These are phyloP conservation scores for Gasterosteus aculeatus DNA, from an alignment of 2,113 vertebrate species.

Conservation along the genomic window DNA sequence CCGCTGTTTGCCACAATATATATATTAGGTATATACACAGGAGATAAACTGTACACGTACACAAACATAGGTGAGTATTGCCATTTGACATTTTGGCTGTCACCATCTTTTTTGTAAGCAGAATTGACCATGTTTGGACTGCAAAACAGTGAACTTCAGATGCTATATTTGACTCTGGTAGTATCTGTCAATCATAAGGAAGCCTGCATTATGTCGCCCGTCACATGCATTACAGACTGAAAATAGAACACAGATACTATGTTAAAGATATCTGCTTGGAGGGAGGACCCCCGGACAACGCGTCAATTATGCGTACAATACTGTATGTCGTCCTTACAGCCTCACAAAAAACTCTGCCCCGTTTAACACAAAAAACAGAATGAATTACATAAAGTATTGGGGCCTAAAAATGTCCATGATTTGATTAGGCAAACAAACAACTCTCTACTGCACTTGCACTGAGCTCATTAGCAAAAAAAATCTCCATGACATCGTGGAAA, in stretches of 20 bases:
- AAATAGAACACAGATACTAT: too few relatives aligned
- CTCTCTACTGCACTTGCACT: slow-evolving; percentile 32
- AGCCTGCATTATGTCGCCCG: too few relatives aligned
- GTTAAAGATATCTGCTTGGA: too few relatives aligned
- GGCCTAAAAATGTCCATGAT: slow-evolving; percentile 31
- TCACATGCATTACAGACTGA: too few relatives aligned
- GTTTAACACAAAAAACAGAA: slow-evolving; percentile 1
- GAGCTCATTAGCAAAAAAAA: slow-evolving; percentile 59
- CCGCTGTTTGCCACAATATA: too few relatives aligned
- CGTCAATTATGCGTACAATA: neutral
- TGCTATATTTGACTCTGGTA: too few relatives aligned
- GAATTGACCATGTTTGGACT: neutral
- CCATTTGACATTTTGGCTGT: neutral
- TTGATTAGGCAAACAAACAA: slow-evolving; percentile 42
- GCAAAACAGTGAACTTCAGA: too few relatives aligned
- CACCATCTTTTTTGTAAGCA: neutral
- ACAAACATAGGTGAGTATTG: neutral
- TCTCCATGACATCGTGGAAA: slow-evolving; percentile 66
- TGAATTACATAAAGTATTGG: slow-evolving; percentile 7
- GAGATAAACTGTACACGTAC: too few relatives aligned
- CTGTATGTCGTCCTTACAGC: neutral
- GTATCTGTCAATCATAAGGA: too few relatives aligned
- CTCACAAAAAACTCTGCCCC: neutral
- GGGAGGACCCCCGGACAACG: too few relatives aligned
- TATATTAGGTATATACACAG: too few relatives aligned